phyloP scores from a whole-genome alignment of 2,113 vertebrate species.

The Thamnaconus septentrionalis region DNA sequence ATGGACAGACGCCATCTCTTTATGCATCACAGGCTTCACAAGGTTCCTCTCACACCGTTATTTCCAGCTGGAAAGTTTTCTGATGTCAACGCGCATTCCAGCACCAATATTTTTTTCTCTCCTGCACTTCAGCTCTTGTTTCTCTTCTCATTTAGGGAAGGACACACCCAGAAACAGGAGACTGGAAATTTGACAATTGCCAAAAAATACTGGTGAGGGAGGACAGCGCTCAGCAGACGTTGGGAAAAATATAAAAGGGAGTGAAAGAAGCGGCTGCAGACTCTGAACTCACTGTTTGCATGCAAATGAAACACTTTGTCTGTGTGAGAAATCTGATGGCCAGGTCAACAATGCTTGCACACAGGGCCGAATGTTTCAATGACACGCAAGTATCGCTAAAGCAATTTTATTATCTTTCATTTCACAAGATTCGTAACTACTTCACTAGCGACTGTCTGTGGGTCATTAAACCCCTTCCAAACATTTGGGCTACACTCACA shows the following conservation, averaged over 20 bases:
- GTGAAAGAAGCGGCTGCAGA: too few relatives aligned
- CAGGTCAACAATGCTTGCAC: too few relatives aligned
- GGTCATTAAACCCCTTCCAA: too few relatives aligned
- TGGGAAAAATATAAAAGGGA: neutral
- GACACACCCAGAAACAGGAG: slow-evolving; percentile 58
- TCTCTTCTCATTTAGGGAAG: slow-evolving; percentile 36
- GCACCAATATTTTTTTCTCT: slow-evolving; percentile 52
- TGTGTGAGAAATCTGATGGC: too few relatives aligned
- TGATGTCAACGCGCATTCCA: slow-evolving; percentile 65
- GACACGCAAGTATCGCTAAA: too few relatives aligned
- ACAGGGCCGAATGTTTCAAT: too few relatives aligned
- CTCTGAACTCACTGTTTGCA: neutral
- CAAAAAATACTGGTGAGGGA: slow-evolving; percentile 36
- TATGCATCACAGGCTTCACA: slow-evolving; percentile 13
- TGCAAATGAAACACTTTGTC: slow-evolving; percentile 1
- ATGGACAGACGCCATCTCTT: neutral
- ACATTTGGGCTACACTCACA: too few relatives aligned
- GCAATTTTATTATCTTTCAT: too few relatives aligned
- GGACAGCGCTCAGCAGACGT: slow-evolving; percentile 16
- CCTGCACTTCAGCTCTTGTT: slow-evolving; percentile 37
- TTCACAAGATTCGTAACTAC: too few relatives aligned
- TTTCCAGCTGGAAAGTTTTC: slow-evolving; percentile 54
- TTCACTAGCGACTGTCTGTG: too few relatives aligned
- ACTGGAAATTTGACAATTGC: slow-evolving; percentile 41
- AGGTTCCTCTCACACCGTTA: slow-evolving; percentile 23